Conservation (phyloP, 2,113 vertebrate genomes). For the Isurus oxyrinchus region DNA sequence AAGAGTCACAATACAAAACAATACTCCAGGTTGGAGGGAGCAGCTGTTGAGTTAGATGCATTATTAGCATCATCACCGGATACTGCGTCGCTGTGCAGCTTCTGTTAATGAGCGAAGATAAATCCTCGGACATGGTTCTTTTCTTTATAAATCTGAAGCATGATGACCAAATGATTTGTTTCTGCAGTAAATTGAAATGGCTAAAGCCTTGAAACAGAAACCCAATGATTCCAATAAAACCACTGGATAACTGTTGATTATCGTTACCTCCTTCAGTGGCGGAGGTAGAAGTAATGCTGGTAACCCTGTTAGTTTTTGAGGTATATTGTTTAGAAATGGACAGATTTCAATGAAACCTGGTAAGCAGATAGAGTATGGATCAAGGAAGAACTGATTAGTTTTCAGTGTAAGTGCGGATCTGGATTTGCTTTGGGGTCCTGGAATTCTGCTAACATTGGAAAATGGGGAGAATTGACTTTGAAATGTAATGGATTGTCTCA, state of each 20-base stretch:
- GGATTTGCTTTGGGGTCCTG: not conserved
- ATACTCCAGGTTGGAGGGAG: not conserved
- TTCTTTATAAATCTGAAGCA: not conserved
- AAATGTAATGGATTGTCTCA: not conserved
- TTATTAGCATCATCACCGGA: no score
- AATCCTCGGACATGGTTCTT: not conserved
- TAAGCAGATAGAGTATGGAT: not conserved
- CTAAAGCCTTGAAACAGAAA: not conserved
- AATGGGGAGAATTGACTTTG: no score
- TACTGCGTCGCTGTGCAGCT: not conserved
- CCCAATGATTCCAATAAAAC: not conserved
- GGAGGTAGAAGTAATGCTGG: no score
- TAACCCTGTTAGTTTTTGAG: not conserved
- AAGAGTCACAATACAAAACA: not conserved
- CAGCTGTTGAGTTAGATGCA: not conserved
- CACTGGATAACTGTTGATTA: not conserved
- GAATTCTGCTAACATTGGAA: not conserved
- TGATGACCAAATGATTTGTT: not conserved
- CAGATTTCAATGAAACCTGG: not conserved
- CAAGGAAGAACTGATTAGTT: not conserved
- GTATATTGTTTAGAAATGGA: not conserved
- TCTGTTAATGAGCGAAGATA: not conserved
- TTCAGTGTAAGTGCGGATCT: not conserved
- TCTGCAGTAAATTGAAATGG: not conserved
- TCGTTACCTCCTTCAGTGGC: not conserved